phyloP scores from a whole-genome alignment of 2,113 vertebrate species.

The Taurulus bubalis region DNA sequence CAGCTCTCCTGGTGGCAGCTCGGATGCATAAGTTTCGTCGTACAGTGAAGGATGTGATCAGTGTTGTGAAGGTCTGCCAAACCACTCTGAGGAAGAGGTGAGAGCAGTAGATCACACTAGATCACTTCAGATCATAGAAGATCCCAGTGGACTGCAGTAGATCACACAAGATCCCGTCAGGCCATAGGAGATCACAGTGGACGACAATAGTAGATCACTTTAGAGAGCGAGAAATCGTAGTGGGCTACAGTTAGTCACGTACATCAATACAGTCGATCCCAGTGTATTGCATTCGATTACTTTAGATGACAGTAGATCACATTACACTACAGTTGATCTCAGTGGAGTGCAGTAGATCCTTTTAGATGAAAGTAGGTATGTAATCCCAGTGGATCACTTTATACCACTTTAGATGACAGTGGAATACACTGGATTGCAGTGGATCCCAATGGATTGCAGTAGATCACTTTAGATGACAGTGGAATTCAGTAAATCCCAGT shows the following conservation, averaged over 20 bases:
- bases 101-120: conserved; percentile 24
- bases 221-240: background rate
- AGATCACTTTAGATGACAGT: no score
- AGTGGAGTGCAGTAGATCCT: background rate
- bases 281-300: background rate
- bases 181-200: background rate
- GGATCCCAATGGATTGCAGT: no score
- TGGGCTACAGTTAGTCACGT: background rate
- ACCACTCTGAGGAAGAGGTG: conserved; percentile 97
- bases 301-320: accelerated
- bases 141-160: background rate
- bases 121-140: background rate
- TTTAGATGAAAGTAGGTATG: background rate
- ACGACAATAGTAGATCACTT: background rate
- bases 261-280: no score
- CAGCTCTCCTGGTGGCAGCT: conserved; percentile 96
- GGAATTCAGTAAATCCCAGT: background rate
- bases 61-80: conserved; percentile 98
- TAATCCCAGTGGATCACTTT: background rate
- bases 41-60: conserved; percentile 96
- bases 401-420: background rate
- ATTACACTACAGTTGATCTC: no score
- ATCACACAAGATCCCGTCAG: no score
- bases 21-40: conserved; percentile 98
- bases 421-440: no score